Percentiles rank a stretch among this genome's conserved stretches.
Evolutionary conservation across 1,140 invertebrate genomes (phyloP).

Genomic region (Lamellibrachia luymesi): DNA sequence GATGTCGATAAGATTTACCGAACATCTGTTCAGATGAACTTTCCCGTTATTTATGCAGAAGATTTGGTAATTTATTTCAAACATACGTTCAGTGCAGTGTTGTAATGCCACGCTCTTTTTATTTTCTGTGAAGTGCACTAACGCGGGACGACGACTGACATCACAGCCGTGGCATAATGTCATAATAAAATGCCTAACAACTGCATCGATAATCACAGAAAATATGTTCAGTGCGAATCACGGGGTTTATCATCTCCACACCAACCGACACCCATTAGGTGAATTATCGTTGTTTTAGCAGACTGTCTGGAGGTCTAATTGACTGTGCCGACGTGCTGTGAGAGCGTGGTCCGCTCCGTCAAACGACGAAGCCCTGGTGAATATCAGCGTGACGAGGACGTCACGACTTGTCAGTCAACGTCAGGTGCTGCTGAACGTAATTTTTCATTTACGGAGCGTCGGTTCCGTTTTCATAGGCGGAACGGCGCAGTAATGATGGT

Average conservation of each 20-base stretch:
- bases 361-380: not conserved
- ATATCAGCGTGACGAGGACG: not conserved
- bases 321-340: not conserved
- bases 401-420: not conserved
- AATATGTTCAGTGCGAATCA: not conserved
- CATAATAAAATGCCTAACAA: not conserved
- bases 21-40: not conserved
- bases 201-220: not conserved
- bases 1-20: not conserved
- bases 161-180: not conserved
- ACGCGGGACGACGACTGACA: not conserved
- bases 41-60: not conserved
- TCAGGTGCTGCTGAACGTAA: not conserved
- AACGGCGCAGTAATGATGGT: not conserved
- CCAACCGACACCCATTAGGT: not conserved
- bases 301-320: not conserved
- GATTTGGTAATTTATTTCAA: conserved; percentile 1
- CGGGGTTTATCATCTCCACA: not conserved
- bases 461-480: not conserved
- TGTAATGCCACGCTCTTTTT: not conserved
- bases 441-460: not conserved
- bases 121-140: not conserved
- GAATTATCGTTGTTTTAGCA: not conserved
- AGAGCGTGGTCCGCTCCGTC: not conserved
- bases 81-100: not conserved